Percentiles rank a stretch among this genome's conserved stretches.
Conservation (phyloP, 2,888 invertebrate species). For the Agrochola lota region DNA sequence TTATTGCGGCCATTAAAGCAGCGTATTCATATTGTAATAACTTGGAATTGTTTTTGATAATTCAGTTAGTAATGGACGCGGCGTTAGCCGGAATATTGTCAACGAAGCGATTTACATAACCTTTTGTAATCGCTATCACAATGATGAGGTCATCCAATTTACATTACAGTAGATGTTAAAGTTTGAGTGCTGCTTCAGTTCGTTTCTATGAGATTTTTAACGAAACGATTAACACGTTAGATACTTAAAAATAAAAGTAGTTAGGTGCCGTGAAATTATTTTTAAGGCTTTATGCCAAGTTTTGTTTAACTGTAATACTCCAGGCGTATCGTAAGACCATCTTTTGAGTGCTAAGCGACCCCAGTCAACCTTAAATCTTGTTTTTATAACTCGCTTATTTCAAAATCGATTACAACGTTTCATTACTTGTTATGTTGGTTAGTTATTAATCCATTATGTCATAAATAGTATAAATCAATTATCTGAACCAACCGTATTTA, state of each 20-base stretch:
- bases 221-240: slow-evolving; percentile 10
- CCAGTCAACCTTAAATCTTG: not conserved
- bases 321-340: not conserved
- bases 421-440: not conserved
- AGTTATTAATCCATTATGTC: not conserved
- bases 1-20: slow-evolving; percentile 50
- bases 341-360: not conserved
- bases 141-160: slow-evolving; percentile 42
- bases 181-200: slow-evolving; percentile 25
- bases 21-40: slow-evolving; percentile 65
- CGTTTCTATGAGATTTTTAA: slow-evolving; percentile 22
- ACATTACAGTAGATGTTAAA: slow-evolving; percentile 29
- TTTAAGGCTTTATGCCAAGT: not conserved
- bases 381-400: not conserved
- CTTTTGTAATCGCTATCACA: slow-evolving; percentile 55
- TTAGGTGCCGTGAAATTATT: not conserved
- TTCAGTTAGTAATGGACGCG: slow-evolving; percentile 56
- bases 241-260: slow-evolving; percentile 11
- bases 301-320: not conserved
- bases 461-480: not conserved
- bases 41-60: slow-evolving; percentile 64
- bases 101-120: slow-evolving; percentile 57
- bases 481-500: not conserved
- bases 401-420: not conserved
- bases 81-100: slow-evolving; percentile 53